A percentile compares a stretch with the other conserved stretches of the same genome.
phyloP scores from a whole-genome alignment of 2,797 vertebrate genomes.

The Phataginus tricuspis region DNA sequence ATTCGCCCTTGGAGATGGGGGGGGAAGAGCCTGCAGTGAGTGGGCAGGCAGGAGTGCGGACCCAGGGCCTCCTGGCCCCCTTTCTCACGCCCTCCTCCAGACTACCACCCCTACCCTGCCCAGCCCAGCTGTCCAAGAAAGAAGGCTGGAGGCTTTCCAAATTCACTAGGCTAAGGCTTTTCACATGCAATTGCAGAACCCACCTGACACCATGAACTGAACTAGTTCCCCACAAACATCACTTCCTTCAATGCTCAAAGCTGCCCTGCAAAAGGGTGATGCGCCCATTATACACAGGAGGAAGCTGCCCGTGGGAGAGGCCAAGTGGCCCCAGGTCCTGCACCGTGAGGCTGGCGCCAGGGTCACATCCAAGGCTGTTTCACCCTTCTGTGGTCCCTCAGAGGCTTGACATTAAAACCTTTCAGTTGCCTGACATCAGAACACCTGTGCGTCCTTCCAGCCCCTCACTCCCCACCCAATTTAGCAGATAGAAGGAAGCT shows the following conservation, averaged over 20 bases:
- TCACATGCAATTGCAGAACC: neutral
- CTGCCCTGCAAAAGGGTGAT: too few species aligned
- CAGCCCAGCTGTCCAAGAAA: neutral
- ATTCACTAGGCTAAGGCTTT: neutral
- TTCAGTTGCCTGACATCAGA: neutral
- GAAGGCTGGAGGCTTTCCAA: neutral
- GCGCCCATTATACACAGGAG: neutral
- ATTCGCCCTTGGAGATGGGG: neutral
- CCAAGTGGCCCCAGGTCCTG: neutral
- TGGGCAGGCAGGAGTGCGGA: fast-evolving
- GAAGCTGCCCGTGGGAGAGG: neutral
- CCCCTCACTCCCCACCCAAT: neutral
- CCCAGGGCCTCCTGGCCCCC: neutral
- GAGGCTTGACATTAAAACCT: neutral
- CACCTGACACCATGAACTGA: fast-evolving
- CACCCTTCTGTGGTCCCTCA: neutral
- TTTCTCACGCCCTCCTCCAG: too few species aligned
- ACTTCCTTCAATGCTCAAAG: neutral
- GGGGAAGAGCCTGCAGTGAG: neutral
- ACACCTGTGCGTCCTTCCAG: neutral
- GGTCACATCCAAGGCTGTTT: neutral
- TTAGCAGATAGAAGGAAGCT: neutral
- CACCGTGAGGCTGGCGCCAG: fast-evolving
- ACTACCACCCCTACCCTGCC: neutral
- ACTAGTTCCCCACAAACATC: fast-evolving